Percentiles rank a stretch among this genome's conserved stretches.
These are phyloP conservation scores for Corbicula japonica DNA, from an alignment of 2,888 invertebrate species.

Conservation along the genomic window DNA sequence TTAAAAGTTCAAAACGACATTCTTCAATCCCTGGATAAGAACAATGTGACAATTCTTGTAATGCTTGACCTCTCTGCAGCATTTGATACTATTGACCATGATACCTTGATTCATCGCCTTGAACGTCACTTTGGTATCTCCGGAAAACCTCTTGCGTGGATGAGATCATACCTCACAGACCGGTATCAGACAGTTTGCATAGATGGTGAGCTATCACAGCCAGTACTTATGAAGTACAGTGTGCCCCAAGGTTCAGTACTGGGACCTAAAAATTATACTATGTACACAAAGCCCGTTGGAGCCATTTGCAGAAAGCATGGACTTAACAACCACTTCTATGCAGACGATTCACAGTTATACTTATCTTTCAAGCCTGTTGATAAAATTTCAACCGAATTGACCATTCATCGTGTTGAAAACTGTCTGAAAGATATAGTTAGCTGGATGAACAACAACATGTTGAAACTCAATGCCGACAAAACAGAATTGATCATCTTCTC, in stretches of 20 bases:
- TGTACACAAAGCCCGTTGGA: too few relatives aligned
- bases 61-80: constrained; percentile 43
- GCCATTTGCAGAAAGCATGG: too few relatives aligned
- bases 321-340: too few relatives aligned
- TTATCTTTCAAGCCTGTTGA: too few relatives aligned
- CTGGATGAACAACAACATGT: too few relatives aligned
- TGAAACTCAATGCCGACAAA: too few relatives aligned
- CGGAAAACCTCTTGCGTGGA: constrained; percentile 47
- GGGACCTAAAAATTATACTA: constrained; percentile 30
- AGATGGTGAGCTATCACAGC: constrained; percentile 37
- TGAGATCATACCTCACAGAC: constrained; percentile 42
- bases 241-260: constrained; percentile 43
- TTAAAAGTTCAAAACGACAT: constrained; percentile 56
- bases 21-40: constrained; percentile 44
- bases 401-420: too few relatives aligned
- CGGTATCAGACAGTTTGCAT: constrained; percentile 39
- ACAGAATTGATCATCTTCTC: too few relatives aligned
- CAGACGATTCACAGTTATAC: too few relatives aligned
- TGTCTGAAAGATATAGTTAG: too few relatives aligned
- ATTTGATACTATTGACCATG: constrained; percentile 60
- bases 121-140: constrained; percentile 26
- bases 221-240: constrained; percentile 32
- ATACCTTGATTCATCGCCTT: constrained; percentile 24
- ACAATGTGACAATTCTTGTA: constrained; percentile 34
- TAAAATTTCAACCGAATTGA: too few relatives aligned